Base-by-base conservation (phyloP, 2,888 invertebrate genomes). In the Dicyrtoma fusca region DNA sequence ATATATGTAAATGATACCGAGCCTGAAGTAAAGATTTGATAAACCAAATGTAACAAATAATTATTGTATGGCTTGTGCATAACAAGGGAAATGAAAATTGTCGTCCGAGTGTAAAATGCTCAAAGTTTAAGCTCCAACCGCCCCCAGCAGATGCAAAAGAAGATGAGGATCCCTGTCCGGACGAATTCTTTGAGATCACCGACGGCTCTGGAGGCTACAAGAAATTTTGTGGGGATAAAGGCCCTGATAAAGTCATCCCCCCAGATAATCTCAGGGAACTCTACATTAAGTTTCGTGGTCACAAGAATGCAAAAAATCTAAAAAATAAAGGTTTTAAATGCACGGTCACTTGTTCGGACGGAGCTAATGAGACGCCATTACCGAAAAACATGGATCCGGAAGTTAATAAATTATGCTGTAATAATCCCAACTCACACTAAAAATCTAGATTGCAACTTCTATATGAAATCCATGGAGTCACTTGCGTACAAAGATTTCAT, bases 121-220 rank as follows among this genome's bases (percentile, higher is more conserved):
- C 34, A 3, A 59, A 59, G 25, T 55, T 69, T n/a, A 69, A 69
- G 17, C 57, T 69, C 1, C 25, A 45, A 1, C 23, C 10, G 25
- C 49, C 26, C 2, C 4, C 64, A 10, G 49, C n/a, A 0, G 25
- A 49, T n/a, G 49, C n/a, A 1, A 49, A 49, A 10, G 64, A 49
- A 10, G 64, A 64, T n/a, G 64, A 49, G 14, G 64, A 64, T 64
- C 47, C 55, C 8, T 69, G 69, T 45, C 47, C 57, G 6, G 74
- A 76, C 0, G 78, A 79, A 45, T 76, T 75, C 47, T 51, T 79
- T 3, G 73, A 76, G 57, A 68, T 79, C 0, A 75, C 77, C 0
- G 79, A 79, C 63, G 78, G 79, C 3, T 23, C 70, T 17, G 17
- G 45, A 10, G 79, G 79, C 1, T 64, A 57, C 11, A 13, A 74